Conservation (phyloP, 2,797 vertebrate genomes). For the Anisognathus igniventris region DNA sequence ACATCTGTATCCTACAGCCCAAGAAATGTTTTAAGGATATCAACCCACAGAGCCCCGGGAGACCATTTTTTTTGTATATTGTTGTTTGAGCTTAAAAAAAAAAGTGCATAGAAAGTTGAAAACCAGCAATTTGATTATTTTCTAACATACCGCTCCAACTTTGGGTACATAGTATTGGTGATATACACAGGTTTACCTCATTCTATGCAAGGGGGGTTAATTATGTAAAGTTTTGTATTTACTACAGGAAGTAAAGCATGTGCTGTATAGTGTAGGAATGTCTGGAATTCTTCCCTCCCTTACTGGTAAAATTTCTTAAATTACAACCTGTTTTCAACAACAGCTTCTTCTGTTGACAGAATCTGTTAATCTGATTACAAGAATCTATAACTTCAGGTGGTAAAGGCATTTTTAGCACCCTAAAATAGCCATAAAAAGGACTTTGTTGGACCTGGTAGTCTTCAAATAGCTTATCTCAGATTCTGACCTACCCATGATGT, state of each 20-base stretch:
- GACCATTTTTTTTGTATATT: constrained; percentile 68
- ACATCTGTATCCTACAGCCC: constrained; percentile 61
- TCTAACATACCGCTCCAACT: constrained; percentile 76
- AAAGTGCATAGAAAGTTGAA: constrained; percentile 78
- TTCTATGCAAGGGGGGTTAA: constrained; percentile 82
- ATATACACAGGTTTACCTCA: constrained; percentile 82
- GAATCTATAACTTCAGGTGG: constrained; percentile 61
- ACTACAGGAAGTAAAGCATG: constrained; percentile 75
- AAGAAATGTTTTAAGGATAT: constrained; percentile 69
- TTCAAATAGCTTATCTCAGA: constrained; percentile 49
- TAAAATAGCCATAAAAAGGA: constrained; percentile 57
- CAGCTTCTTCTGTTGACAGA: constrained; percentile 53
- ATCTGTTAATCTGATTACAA: constrained; percentile 57
- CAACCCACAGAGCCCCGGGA: constrained; percentile 72
- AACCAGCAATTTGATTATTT: constrained; percentile 79
- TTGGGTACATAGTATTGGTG: constrained; percentile 74
- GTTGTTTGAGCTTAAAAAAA: constrained; percentile 64
- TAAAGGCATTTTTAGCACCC: constrained; percentile 30
- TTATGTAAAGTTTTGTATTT: constrained; percentile 78
- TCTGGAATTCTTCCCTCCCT: constrained; percentile 65
- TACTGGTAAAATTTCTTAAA: constrained; percentile 66
- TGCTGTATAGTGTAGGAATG: constrained; percentile 76
- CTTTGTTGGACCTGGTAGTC: constrained; percentile 56
- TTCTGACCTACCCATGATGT: not conserved
- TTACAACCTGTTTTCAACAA: constrained; percentile 56